These are phyloP conservation scores for Prionace glauca DNA, from an alignment of 2,797 vertebrate species.

Conservation along the genomic window DNA sequence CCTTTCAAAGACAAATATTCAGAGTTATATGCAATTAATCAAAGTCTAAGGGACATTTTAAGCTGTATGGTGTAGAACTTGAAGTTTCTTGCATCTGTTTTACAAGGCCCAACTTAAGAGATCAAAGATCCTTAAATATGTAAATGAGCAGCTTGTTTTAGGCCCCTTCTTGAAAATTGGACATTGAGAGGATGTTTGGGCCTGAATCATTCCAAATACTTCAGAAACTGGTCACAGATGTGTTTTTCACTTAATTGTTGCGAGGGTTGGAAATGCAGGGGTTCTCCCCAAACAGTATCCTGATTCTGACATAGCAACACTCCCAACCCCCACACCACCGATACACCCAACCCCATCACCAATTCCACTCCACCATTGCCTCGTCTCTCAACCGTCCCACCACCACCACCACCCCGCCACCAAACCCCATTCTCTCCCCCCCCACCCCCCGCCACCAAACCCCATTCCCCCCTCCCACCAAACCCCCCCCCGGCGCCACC, in stretches of 20 bases:
- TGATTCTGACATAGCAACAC: neutral
- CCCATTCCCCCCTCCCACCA: no score
- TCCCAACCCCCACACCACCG: no score
- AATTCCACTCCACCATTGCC: neutral
- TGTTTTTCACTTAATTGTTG: neutral
- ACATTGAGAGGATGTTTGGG: no score
- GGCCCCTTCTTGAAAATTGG: neutral
- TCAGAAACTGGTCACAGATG: neutral
- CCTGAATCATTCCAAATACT: neutral
- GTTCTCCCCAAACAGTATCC: neutral
- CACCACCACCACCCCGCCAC: neutral
- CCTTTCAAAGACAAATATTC: no score
- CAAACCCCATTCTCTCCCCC: no score
- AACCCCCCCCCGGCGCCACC: no score
- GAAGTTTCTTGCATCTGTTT: neutral
- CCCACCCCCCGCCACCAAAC: no score
- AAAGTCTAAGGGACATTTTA: neutral
- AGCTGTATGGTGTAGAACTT: neutral
- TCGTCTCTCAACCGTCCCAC: neutral
- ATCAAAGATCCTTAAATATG: neutral
- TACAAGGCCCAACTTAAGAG: neutral
- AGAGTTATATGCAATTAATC: neutral
- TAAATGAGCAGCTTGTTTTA: neutral
- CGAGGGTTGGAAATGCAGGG: neutral
- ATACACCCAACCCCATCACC: no score